A percentile compares a stretch with the other conserved stretches of the same genome.
Conservation (phyloP, 2,113 vertebrate species). For the Rhinolophus sinicus region DNA sequence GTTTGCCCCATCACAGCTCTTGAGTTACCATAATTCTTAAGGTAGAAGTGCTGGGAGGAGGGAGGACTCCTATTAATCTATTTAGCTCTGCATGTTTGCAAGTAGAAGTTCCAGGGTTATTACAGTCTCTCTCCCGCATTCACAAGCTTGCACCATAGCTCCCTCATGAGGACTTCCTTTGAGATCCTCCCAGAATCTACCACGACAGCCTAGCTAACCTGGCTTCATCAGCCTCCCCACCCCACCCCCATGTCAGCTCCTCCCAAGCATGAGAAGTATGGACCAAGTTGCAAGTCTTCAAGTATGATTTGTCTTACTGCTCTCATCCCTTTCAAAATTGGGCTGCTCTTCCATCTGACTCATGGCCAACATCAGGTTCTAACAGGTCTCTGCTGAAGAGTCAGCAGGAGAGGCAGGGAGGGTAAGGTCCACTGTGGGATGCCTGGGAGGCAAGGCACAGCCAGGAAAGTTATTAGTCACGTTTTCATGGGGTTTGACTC, state of each 20-base stretch:
- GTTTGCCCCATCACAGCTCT: not conserved
- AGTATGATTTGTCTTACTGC: not conserved
- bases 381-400: not conserved
- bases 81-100: not conserved
- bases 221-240: not conserved
- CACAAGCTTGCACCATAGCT: not conserved
- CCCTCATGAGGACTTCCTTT: not conserved
- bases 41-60: not conserved
- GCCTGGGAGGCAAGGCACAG: not conserved
- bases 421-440: not conserved
- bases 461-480: not conserved
- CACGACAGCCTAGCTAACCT: not conserved
- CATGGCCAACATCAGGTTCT: not conserved
- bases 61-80: not conserved
- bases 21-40: not conserved
- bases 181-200: not conserved
- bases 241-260: not conserved
- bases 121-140: not conserved
- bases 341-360: not conserved
- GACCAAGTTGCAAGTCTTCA: not conserved
- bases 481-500: not conserved
- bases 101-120: not conserved
- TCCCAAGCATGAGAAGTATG: not conserved
- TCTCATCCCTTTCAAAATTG: not conserved
- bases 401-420: not conserved